Conservation (phyloP, 2,797 vertebrate species). For the Argya squamiceps region DNA sequence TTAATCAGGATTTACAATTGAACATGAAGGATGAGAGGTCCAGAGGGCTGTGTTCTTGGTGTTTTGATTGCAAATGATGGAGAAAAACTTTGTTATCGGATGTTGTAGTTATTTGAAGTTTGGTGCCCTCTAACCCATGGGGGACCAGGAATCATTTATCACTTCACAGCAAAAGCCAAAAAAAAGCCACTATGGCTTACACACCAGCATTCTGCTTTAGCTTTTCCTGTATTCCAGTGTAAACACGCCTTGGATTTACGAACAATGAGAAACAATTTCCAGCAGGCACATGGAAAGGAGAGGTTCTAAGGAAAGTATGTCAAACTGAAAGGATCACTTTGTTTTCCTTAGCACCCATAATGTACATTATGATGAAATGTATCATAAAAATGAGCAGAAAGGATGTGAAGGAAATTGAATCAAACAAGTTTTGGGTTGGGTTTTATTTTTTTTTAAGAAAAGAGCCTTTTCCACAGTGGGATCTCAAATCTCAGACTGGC, state of each 20-base stretch:
- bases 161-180: slow-evolving; percentile 78
- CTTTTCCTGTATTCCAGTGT: slow-evolving; percentile 79
- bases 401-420: neutral
- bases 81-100: slow-evolving; percentile 89
- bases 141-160: slow-evolving; percentile 80
- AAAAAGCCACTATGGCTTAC: slow-evolving; percentile 51
- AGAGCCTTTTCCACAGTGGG: neutral
- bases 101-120: slow-evolving; percentile 87
- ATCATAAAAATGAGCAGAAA: neutral
- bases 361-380: neutral
- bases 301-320: slow-evolving; percentile 36
- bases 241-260: slow-evolving; percentile 82
- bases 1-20: slow-evolving; percentile 97
- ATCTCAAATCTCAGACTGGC: neutral
- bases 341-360: neutral
- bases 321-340: slow-evolving; percentile 18
- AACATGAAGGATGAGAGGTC: slow-evolving; percentile 86
- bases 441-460: neutral
- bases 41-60: slow-evolving; percentile 80
- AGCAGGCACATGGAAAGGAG: slow-evolving; percentile 58
- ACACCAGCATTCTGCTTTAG: slow-evolving; percentile 57
- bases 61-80: slow-evolving; percentile 92
- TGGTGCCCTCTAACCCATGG: slow-evolving; percentile 83
- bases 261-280: slow-evolving; percentile 82
- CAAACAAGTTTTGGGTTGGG: neutral